Evolutionary conservation across 2,888 invertebrate genomes (phyloP).

Genomic region (Mongoloraphidia duomilia): DNA sequence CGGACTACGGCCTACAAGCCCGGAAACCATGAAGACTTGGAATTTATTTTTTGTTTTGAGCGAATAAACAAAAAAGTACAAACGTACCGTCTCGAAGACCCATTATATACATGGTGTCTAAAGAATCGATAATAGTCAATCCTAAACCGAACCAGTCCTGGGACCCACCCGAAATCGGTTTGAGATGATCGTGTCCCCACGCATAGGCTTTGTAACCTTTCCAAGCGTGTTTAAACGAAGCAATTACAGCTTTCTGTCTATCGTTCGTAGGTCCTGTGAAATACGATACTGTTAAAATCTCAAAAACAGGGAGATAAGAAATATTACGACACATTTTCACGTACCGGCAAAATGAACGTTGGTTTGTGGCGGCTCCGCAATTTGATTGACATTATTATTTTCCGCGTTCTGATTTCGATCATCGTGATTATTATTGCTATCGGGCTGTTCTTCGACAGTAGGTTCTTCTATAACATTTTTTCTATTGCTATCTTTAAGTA

Average conservation of each 20-base stretch:
- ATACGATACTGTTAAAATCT: constrained; percentile 14
- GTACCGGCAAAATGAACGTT: background rate
- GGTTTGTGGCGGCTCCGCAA: constrained; percentile 20
- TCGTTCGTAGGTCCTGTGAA: constrained; percentile 57
- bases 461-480: constrained; percentile 35
- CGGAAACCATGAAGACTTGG: too few species aligned
- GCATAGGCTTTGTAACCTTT: constrained; percentile 82
- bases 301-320: too few species aligned
- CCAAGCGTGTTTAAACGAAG: constrained; percentile 90
- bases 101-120: constrained; percentile 96
- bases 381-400: constrained; percentile 20
- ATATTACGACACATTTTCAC: too few species aligned
- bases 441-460: constrained; percentile 17
- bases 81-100: constrained; percentile 67
- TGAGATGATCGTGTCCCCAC: constrained; percentile 95
- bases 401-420: constrained; percentile 8
- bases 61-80: background rate
- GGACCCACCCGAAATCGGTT: constrained; percentile 70
- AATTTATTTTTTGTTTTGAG: background rate
- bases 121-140: constrained; percentile 85
- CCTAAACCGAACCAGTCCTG: constrained; percentile 95
- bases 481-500: background rate
- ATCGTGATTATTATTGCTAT: background rate
- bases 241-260: constrained; percentile 71
- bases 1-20: too few species aligned